Conservation (phyloP, 2,797 vertebrate species). For the Sebastes minor region DNA sequence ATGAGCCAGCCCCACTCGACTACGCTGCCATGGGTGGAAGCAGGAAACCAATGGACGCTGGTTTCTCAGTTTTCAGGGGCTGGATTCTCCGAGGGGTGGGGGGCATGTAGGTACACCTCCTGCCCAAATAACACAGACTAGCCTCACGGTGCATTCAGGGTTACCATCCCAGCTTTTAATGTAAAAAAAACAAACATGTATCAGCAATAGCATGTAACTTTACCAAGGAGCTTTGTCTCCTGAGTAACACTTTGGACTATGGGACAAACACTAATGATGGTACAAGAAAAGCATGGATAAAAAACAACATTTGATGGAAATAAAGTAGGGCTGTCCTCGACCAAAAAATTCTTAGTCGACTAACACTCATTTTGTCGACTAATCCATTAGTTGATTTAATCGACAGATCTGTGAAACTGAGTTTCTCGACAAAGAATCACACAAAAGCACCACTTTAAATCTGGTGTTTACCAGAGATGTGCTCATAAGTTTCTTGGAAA, state of each 20-base stretch:
- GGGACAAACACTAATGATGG: background rate
- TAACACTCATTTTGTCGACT: too few relatives aligned
- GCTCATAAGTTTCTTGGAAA: too few relatives aligned
- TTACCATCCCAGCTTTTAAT: background rate
- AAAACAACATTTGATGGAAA: background rate
- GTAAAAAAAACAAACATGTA: background rate
- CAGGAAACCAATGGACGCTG: slow-evolving; percentile 31
- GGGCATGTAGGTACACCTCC: background rate
- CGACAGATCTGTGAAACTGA: too few relatives aligned
- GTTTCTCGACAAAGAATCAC: too few relatives aligned
- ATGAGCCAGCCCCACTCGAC: slow-evolving; percentile 54
- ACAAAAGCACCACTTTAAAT: too few relatives aligned
- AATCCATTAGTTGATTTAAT: too few relatives aligned
- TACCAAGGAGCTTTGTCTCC: background rate
- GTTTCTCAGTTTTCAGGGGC: background rate
- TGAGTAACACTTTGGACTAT: too few relatives aligned
- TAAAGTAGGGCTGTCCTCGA: background rate
- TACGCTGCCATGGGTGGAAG: slow-evolving; percentile 28
- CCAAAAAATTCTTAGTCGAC: too few relatives aligned
- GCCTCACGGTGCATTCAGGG: background rate
- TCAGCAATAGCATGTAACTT: background rate
- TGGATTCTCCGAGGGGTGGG: accelerated
- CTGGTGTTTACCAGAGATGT: too few relatives aligned
- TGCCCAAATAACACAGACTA: background rate
- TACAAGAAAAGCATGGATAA: background rate